Evolutionary conservation across 2,888 invertebrate species (phyloP).

Genomic region (Lithodes maja): DNA sequence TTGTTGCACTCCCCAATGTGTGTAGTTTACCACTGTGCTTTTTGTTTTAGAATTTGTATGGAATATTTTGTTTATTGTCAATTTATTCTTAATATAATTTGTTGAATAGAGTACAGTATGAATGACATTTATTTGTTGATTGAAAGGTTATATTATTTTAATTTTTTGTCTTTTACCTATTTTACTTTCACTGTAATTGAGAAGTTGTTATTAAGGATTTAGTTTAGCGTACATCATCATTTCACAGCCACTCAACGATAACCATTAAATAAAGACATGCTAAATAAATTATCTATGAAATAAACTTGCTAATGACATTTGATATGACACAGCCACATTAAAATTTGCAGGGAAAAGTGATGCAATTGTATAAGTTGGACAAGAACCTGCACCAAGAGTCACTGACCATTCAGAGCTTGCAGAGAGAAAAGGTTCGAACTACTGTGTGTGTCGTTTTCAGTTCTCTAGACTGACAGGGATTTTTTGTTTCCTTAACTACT

Average conservation of each 20-base stretch:
- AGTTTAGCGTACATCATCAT: neutral
- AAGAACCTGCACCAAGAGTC: constrained; percentile 85
- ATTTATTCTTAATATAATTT: neutral
- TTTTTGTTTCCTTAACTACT: constrained; percentile 22
- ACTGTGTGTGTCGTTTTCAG: constrained; percentile 45
- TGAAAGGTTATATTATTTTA: neutral
- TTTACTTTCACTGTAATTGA: neutral
- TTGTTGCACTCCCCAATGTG: neutral
- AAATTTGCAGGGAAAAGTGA: constrained; percentile 81
- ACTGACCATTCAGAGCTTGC: constrained; percentile 82
- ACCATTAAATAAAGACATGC: neutral
- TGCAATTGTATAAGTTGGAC: constrained; percentile 84
- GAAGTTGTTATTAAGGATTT: neutral
- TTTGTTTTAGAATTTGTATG: constrained; percentile 12
- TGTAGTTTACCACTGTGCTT: neutral
- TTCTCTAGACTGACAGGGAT: constrained; percentile 52
- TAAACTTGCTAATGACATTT: constrained; percentile 39
- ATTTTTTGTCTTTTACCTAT: neutral
- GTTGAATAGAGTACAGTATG: neutral
- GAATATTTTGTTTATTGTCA: neutral
- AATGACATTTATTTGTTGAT: neutral
- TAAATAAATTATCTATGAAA: neutral
- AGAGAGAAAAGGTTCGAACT: constrained; percentile 81
- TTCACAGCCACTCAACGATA: neutral
- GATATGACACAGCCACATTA: constrained; percentile 61